Base-by-base conservation (phyloP, 2,888 invertebrate genomes). In the Scaptomyza polygonia region DNA sequence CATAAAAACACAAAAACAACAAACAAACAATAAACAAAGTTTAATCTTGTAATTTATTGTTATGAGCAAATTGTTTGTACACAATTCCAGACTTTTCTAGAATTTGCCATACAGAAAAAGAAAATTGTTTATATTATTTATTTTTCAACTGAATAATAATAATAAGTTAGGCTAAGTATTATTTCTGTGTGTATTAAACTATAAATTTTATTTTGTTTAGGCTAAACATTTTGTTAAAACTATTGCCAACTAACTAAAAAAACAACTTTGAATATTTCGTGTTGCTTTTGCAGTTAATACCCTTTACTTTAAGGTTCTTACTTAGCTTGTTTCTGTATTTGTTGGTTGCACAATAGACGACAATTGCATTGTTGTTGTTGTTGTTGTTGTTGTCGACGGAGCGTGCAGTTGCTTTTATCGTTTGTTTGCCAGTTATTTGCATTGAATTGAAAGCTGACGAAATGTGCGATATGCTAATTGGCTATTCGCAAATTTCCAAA, bases 361-460 rank as follows among this genome's bases (percentile, higher is more conserved):
- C 53, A 72, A 67, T 71, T 54, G 68, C 63, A 55, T 51, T 55
- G 67, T 67, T 61, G 51, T 53, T 42, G 18, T 27, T 27, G 9
- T 40, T 51, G 11, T 27, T 25, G 30, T 36, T 34, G 34, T 48
- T 45, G 63, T 30, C 52, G 51, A 21, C 63, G 16, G 45, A 69
- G 65, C 65, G 61, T 67, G 67, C 40, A 67, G 59, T 51, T 39
- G 8, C 30, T 30, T 30, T 30, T 30, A 30, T 16, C 32, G 32
- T 34, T 53, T 52, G 36, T 18, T 53, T 53, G 63, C 39, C 42
- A 32, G 68, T 59, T 66, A 85, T 85, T 82, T 82, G 82, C 82
- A 82, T 82, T 85, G 74, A 82, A 82, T 82, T 67, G 74, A 42
- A 65, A 74, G 56, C 82, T 81, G 81, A 81, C 57, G 85, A 81